Evolutionary conservation across 1,140 invertebrate species (phyloP), one percentile per base, ranked within the genome.

Genomic region (Hyles vespertilio): DNA sequence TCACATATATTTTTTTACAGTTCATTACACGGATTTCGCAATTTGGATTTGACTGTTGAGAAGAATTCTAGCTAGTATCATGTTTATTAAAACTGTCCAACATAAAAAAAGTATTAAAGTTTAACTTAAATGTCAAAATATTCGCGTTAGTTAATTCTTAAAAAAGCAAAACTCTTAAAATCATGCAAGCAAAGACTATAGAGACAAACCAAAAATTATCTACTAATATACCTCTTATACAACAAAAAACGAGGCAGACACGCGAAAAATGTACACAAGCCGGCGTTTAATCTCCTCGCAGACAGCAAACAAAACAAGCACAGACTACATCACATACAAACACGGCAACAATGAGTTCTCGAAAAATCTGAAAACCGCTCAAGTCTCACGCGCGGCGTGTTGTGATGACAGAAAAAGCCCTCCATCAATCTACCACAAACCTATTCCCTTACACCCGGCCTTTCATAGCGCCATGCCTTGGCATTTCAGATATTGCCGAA

Each of bases 381-480:
- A 60, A 61, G 65, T 63, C 59, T 68, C 73, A 64, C 70, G 53
- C 65, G 58, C 61, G 59, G 32, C 65, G 66, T 68, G 71, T 68
- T 70, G 70, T 71, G 65, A 63, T 72, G 75, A 80, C 77, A 69
- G 62, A 73, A 70, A 78, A 80, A 74, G 70, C 79, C 74, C 72
- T 76, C 77, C 63, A 81, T 79, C 77, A 81, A 79, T 81, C 79
- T 70, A 62, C 66, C 65, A 67, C 61, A 63, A 75, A 77, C 70
- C 78, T 76, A 79, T 77, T 79, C 74, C 67, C 72, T 70, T 73
- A 74, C 72, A 69, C 62, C 71, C 65, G 59, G 56, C 66, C 56
- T 62, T 72, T 72, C 67, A 77, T 77, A 73, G 74, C 78, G 73
- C 61, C 52, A 58, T 56, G 63, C 56, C 59, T 65, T 67, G 67